Percentiles rank a stretch among this genome's conserved stretches.
Evolutionary conservation across 2,797 vertebrate species (phyloP).

Genomic region (Heliangelus exortis): DNA sequence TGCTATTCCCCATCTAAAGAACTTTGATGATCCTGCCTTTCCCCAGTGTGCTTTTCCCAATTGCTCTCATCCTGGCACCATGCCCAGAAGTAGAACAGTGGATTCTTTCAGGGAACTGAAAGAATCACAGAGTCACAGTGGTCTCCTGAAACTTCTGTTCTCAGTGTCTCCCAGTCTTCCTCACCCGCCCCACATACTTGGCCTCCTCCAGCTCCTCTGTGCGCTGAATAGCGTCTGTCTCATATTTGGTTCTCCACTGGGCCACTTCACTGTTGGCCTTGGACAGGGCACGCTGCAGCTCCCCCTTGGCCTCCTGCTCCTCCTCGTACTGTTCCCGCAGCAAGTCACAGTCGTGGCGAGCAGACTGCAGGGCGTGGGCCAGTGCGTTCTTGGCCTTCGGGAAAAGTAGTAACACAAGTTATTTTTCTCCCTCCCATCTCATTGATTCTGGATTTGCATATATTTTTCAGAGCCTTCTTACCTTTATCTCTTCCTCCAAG

Average conservation of each 20-base stretch:
- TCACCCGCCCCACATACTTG: conserved; percentile 71
- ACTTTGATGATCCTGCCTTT: not conserved
- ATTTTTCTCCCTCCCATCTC: not conserved
- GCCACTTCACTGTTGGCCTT: conserved; percentile 79
- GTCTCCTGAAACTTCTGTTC: not conserved
- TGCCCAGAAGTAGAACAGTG: conserved; percentile 36
- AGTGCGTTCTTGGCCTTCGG: conserved; percentile 78
- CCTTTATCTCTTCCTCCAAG: conserved; percentile 86
- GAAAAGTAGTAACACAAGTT: rapidly evolving
- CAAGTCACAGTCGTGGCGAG: conserved; percentile 80
- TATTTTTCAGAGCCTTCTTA: not conserved
- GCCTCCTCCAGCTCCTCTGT: conserved; percentile 82
- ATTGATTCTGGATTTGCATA: not conserved
- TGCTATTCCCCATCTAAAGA: not conserved
- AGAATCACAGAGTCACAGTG: no score
- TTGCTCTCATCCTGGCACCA: not conserved
- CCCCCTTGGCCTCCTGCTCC: conserved; percentile 78
- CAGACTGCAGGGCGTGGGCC: conserved; percentile 78
- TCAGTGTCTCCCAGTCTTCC: conserved; percentile 60
- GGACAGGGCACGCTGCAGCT: conserved; percentile 69
- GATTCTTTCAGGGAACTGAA: conserved; percentile 71
- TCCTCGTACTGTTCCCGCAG: conserved; percentile 81
- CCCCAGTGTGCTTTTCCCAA: no score
- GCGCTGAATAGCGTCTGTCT: conserved; percentile 78
- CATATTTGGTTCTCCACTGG: conserved; percentile 82